Base-by-base conservation (phyloP, 2,113 vertebrate genomes). In the Rhodinocichla rosea region DNA sequence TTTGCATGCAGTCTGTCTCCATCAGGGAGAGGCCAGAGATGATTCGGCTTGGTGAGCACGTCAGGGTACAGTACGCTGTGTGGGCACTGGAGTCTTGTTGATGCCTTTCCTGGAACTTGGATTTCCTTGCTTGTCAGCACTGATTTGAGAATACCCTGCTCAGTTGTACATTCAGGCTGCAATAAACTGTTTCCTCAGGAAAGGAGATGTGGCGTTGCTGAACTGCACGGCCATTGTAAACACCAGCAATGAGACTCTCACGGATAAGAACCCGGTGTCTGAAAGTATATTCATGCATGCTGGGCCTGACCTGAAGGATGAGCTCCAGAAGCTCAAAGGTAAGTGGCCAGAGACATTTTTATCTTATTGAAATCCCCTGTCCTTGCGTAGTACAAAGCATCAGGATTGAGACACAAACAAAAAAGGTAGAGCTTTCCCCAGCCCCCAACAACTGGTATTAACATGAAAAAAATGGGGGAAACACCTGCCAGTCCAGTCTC, bases 271-370 rank as follows among this genome's bases (percentile, higher is more conserved):
- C 93, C 98, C 98, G 0, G 98, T 99, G 15, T 99, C 99, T 19
- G 99, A 99, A 86, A 98, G 98, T 91, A 98, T 99, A 95, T 99
- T 98, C 89, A 97, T 98, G 95, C 98, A 99, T 28, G 99, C 99
- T 1, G 99, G 99, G 27, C 98, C 98, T 8, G 99, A 99, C 94
- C 98, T 99, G 71, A 97, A 97, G 60, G 99, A 99, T 11, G 99
- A 99, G 76, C 98, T 99, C 42, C 98, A 98, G 93, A 99, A 99
- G 94, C 98, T 99, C 86, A 99, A 99, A 99, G 99, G 99, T 99
- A 87, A 90, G 63, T 87, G 27, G 3, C 20, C 20, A 15, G 53
- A 91, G 70, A 53, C 3, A 1, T 26, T 49, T 87, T 52, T 49
- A 17, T 74, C 12, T 2, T 50, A 24, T 0, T 77, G 64, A 84